Evolutionary conservation across 2,888 invertebrate species (phyloP), one percentile per base, ranked within the genome.

Genomic region (Drosophila quasianomalipes): DNA sequence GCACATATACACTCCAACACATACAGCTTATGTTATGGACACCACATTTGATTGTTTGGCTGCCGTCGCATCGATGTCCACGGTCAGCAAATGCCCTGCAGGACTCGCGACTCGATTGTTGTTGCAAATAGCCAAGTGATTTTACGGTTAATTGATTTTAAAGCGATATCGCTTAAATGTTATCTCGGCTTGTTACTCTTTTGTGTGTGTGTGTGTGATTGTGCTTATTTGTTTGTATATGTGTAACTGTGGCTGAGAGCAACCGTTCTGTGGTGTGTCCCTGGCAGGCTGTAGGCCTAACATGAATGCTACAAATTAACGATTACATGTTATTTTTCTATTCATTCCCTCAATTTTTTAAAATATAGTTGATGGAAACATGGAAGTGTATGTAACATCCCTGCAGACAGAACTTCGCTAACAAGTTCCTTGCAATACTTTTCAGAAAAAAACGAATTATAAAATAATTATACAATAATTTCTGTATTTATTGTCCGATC

Each of bases 121-220:
- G 85, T 79, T 79, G 74, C 83, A 83, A 85, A 85, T 83, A 83
- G 81, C 89, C 90, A 83, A 92, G 92, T 92, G 92, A 92, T 92
- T 92, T 92, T 92, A 88, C 91, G 92, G 91, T 92, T 92, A 92
- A 92, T 92, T 92, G 92, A 92, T 92, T 92, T 92, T 92, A 92
- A 92, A 92, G 91, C 92, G 92, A 91, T 90, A 88, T 89, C 90
- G 82, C 88, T 91, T 91, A 91, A 89, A 85, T 89, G 89, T 87
- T 87, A 89, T 87, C 83, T 79, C 74, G 79, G 80, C 83, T 83
- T 83, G 79, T 70, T 82, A 74, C 63, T 55, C 49, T 31, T 39
- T 28, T 55, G 10, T 35, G 33, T 31, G 57, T 47, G 10, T 28
- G 28, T 33, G 33, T 26, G 26, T 35, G 59, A 19, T 35, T 37